Evolutionary conservation across 2,797 vertebrate genomes (phyloP).

Genomic region (Anas bernieri): DNA sequence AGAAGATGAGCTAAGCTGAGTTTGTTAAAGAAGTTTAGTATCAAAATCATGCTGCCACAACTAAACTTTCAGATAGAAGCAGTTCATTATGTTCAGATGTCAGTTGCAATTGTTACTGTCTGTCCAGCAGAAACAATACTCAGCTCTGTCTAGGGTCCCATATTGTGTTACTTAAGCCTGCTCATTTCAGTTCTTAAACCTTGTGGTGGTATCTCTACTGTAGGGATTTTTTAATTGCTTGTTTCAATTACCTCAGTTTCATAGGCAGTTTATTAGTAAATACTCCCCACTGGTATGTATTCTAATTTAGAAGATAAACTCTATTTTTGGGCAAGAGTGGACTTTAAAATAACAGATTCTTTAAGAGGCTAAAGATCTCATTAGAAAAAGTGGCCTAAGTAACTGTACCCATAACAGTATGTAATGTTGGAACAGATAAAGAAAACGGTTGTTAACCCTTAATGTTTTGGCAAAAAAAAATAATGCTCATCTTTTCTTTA

Average conservation of each 20-base stretch:
- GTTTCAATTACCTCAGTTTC: neutral
- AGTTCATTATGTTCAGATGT: neutral
- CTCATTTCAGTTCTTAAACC: neutral
- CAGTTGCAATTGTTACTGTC: neutral
- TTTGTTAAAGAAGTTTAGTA: neutral
- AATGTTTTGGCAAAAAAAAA: neutral
- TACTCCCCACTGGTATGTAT: neutral
- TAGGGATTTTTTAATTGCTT: neutral
- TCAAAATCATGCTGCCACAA: neutral
- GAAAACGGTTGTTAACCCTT: neutral
- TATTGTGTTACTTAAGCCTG: neutral
- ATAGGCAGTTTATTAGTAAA: neutral
- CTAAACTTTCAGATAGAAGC: neutral
- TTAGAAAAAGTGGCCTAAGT: neutral
- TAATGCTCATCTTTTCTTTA: neutral
- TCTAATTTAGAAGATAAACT: neutral
- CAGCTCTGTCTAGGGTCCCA: neutral
- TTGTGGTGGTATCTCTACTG: neutral
- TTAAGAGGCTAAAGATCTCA: neutral
- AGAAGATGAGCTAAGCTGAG: neutral
- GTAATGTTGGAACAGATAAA: neutral
- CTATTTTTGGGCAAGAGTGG: neutral
- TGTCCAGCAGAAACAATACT: neutral
- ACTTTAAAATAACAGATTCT: neutral
- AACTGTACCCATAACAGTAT: neutral